These are phyloP conservation scores for Ctenochaetus hawaiiensis DNA, from an alignment of 2,797 vertebrate species.

Conservation along the genomic window DNA sequence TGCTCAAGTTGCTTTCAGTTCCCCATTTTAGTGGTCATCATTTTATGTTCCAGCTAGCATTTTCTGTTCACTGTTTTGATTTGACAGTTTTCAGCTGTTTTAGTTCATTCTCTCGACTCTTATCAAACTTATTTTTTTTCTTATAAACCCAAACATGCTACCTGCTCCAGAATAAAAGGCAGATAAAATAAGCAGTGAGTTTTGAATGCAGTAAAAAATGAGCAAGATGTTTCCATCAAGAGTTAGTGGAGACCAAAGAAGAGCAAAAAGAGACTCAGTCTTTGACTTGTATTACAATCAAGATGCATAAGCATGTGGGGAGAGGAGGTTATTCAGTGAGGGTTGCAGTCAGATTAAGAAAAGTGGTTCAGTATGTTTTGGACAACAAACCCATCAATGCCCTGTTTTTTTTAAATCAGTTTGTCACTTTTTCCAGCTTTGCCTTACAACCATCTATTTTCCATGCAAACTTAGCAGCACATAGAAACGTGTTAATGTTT, in stretches of 20 bases:
- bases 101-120: background rate
- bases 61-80: background rate
- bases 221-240: background rate
- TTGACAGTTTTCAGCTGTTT: background rate
- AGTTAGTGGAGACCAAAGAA: background rate
- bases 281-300: too few species aligned
- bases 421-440: background rate
- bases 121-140: background rate
- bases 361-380: background rate
- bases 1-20: background rate
- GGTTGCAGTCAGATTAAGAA: background rate
- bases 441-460: conserved; percentile 3
- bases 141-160: background rate
- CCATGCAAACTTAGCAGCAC: background rate
- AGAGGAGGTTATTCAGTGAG: background rate
- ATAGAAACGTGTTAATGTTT: background rate
- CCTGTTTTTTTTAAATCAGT: background rate
- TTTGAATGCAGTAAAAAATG: background rate
- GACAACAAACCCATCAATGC: background rate
- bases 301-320: background rate
- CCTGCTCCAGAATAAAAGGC: background rate
- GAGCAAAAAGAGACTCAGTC: background rate
- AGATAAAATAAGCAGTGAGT: background rate
- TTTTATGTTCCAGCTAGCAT: background rate
- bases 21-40: background rate